Conservation (phyloP, 2,113 vertebrate genomes). For the Zosterops borbonicus region DNA sequence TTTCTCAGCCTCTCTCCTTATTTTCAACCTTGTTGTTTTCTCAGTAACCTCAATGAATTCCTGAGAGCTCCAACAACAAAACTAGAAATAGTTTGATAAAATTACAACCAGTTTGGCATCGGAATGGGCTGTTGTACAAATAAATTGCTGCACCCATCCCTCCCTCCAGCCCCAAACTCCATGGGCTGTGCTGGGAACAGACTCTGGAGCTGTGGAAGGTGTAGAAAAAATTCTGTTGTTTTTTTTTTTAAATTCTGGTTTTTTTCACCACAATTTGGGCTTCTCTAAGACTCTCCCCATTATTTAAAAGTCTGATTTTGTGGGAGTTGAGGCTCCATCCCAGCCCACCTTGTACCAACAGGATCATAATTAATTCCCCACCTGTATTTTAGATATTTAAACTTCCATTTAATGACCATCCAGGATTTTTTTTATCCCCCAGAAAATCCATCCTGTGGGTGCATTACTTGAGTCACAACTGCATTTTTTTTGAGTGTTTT, state of each 20-base stretch:
- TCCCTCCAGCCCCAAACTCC: no score
- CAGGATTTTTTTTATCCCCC: not conserved
- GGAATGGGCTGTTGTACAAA: no score
- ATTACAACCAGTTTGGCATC: no score
- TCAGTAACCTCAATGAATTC: no score
- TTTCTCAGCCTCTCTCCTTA: no score
- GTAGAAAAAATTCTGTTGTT: not conserved
- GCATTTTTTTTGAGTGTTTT: no score
- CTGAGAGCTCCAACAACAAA: no score
- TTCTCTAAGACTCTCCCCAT: not conserved
- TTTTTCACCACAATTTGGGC: not conserved
- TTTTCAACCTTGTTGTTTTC: no score
- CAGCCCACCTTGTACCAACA: not conserved
- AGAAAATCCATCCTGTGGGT: not conserved
- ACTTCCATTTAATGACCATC: not conserved
- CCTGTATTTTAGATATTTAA: not conserved
- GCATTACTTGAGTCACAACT: not conserved
- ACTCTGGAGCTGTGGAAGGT: no score
- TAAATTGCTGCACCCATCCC: no score
- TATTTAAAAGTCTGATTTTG: not conserved
- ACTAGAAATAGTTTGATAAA: no score
- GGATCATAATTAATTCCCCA: not conserved
- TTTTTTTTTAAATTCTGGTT: no score
- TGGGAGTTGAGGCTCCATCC: rapidly evolving
- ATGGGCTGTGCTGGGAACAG: not conserved